Evolutionary conservation across 2,888 invertebrate genomes (phyloP), one percentile per base, ranked within the genome.

Genomic region (Portevinia maculata): DNA sequence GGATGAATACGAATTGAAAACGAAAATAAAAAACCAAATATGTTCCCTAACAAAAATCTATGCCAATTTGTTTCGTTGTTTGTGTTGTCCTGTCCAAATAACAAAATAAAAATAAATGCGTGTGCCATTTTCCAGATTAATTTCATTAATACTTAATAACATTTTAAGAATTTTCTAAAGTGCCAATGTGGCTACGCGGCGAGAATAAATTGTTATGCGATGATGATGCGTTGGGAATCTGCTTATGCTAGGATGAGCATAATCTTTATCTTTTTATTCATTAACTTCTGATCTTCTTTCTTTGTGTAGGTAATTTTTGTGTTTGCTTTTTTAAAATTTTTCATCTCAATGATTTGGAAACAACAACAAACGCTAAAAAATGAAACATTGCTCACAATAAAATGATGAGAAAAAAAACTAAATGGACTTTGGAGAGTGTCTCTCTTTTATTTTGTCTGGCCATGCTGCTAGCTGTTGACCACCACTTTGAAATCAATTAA

Each of bases 81-180:
- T 24, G 5, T 28, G 24, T 11, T 28, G 30, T 53, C 41, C 19
- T 41, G 13, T 8, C 30, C 52, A 41, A 65, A 53, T 65, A 53
- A 44, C 53, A 41, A 52, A 53, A 44, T 41, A 53, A n/a, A 24
- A 24, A 24, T 3, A 24, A 24, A 24, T 5, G 5, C 5, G 24
- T 1, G 6, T 9, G 4, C 13, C 67, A 67, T 52, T 62, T 34
- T 44, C 32, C 52, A 28, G 52, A 60, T 71, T 71, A 59, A 60
- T 52, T 71, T 60, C 59, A 71, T 71, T 71, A 71, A 71, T 60
- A 60, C 39, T 70, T 70, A 60, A 70, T 32, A 70, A 59, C 39
- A 50, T 59, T 59, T 60, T 71, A 60, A 52, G 70, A 52, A 59
- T 60, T 17, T 60, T 30, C 39, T 28, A 52, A 8, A 34, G 24